A percentile compares a stretch with the other conserved stretches of the same genome.
phyloP scores from a whole-genome alignment of 2,113 vertebrate genomes.

The Hemiscyllium ocellatum region DNA sequence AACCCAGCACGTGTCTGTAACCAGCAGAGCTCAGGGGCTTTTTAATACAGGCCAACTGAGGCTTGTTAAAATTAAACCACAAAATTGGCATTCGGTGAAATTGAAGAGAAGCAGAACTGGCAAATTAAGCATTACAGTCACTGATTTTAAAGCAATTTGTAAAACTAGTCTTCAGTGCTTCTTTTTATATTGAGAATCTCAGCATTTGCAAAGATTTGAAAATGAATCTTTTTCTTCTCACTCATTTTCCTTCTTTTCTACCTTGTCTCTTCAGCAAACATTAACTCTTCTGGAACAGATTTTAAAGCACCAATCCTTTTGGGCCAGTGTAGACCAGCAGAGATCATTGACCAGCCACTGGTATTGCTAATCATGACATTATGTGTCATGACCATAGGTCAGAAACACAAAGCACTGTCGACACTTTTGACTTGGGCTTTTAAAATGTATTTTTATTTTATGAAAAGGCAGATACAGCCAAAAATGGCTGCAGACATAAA shows the following conservation, averaged over 20 bases:
- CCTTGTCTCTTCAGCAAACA: not conserved
- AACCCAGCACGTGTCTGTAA: not conserved
- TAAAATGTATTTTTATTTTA: too few relatives aligned
- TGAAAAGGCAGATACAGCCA: too few relatives aligned
- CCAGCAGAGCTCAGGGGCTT: not conserved
- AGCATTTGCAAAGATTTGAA: not conserved
- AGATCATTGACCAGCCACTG: not conserved
- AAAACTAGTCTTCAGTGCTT: not conserved
- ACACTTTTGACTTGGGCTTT: too few relatives aligned
- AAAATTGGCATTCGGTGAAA: not conserved
- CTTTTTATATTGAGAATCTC: not conserved
- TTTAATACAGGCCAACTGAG: not conserved
- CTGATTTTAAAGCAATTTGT: constrained; percentile 1
- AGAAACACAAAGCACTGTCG: too few relatives aligned
- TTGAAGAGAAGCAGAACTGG: not conserved
- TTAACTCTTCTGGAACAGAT: not conserved
- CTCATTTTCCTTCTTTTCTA: not conserved
- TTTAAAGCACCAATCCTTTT: not conserved
- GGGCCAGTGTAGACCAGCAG: not conserved
- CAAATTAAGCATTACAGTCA: not conserved
- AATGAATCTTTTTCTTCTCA: not conserved
- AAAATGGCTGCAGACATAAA: too few relatives aligned
- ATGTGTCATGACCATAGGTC: too few relatives aligned
- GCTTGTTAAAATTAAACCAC: constrained; percentile 9
- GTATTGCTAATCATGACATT: too few relatives aligned